Conservation (phyloP, 2,888 invertebrate species). For the Patella depressa region DNA sequence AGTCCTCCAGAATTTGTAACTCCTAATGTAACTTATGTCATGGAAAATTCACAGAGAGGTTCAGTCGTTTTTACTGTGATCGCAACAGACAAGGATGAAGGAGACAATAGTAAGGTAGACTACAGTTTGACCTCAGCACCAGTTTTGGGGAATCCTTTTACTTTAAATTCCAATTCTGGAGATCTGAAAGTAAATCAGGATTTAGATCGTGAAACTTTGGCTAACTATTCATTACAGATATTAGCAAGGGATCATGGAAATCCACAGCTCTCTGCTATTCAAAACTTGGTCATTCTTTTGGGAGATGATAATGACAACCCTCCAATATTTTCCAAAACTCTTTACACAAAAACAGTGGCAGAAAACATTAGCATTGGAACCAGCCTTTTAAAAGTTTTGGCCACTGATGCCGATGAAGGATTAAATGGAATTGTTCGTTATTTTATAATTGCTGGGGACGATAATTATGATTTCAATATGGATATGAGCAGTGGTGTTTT, state of each 20-base stretch:
- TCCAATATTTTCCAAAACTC: constrained; percentile 60
- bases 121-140: constrained; percentile 74
- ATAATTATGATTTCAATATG: constrained; percentile 61
- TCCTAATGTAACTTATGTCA: constrained; percentile 79
- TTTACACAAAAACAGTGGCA: constrained; percentile 63
- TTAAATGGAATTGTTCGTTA: constrained; percentile 83
- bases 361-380: constrained; percentile 69
- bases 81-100: constrained; percentile 85
- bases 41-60: constrained; percentile 78
- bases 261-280: constrained; percentile 43
- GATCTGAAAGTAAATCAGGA: constrained; percentile 86
- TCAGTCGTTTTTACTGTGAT: constrained; percentile 90
- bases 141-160: constrained; percentile 81
- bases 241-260: constrained; percentile 59
- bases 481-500: constrained; percentile 90
- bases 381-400: constrained; percentile 63
- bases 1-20: constrained; percentile 90
- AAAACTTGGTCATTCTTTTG: constrained; percentile 73
- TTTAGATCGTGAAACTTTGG: constrained; percentile 79
- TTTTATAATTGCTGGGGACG: constrained; percentile 89
- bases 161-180: constrained; percentile 89
- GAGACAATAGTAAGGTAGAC: constrained; percentile 83
- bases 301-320: constrained; percentile 75
- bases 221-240: constrained; percentile 57
- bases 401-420: constrained; percentile 65